Evolutionary conservation across 2,113 vertebrate species (phyloP), one percentile per base, ranked within the genome.

Genomic region (Vireo altiloquus): DNA sequence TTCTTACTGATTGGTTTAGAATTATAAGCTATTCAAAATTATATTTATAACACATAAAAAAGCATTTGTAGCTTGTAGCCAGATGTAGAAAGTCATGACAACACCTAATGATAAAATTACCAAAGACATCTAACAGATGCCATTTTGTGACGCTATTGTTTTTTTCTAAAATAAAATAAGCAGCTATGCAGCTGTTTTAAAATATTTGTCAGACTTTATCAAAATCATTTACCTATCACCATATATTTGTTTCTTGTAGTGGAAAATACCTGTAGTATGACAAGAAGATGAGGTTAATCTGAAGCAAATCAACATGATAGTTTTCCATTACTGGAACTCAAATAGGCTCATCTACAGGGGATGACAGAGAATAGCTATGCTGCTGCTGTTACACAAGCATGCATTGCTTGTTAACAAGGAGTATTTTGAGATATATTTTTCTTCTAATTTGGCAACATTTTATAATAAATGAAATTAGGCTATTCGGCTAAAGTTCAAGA

Each of bases 281-380:
- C 93, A 96, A 93, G 93, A 93, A 95, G 95, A 96, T 97, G 88
- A 97, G 96, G 96, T 97, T 97, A 97, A 97, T 96, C 89, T 92
- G 90, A 95, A 96, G 89, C 94, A 97, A 97, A 96, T 97, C 88
- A 90, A 82, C 77, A 59, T 92, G 91, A 96, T 97, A 91, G 94
- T 94, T 97, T 97, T 95, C 87, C 87, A 92, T 95, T 97, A 96
- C 1, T 95, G 89, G 82, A 92, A 85, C 76, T 96, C 92, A 96
- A 95, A 96, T 87, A 95, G 92, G 50, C 95, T 95, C 33, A 33
- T 94, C 95, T 95, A 61, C 76, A 95, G 88, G 79, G 47, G 52
- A 71, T 96, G 94, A 88, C 94, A 82, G n/a, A 79, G 84, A 95
- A 92, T 95, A 96, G 77, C 65, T 79, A 52, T 82, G 60, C 76